Evolutionary conservation across 2,797 vertebrate species (phyloP).

Genomic region (Acanthornis magna): DNA sequence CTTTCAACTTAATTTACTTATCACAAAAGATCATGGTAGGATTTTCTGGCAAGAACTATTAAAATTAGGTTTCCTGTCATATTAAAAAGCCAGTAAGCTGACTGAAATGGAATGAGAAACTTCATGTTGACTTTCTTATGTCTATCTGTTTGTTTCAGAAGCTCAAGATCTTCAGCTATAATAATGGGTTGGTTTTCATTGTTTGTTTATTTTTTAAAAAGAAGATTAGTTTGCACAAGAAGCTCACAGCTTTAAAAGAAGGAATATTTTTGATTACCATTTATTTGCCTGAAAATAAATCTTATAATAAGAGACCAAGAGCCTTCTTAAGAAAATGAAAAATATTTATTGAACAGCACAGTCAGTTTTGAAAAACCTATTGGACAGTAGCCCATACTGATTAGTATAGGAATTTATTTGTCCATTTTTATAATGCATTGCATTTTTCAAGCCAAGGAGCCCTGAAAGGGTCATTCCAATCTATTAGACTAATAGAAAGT

Average conservation of each 20-base stretch:
- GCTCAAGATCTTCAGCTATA: neutral
- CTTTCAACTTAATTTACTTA: neutral
- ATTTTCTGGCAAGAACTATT: neutral
- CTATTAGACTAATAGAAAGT: neutral
- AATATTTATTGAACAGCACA: neutral
- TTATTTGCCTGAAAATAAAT: neutral
- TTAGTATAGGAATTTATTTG: constrained; percentile 4
- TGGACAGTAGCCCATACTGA: neutral
- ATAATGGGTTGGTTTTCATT: too few species aligned
- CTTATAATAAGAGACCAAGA: neutral
- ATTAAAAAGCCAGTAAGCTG: neutral
- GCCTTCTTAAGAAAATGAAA: neutral
- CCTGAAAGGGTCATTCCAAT: neutral
- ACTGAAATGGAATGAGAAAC: neutral
- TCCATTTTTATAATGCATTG: neutral
- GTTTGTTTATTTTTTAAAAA: neutral
- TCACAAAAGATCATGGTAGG: neutral
- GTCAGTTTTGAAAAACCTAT: neutral
- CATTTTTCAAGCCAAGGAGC: constrained; percentile 3
- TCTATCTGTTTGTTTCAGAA: neutral
- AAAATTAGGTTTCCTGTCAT: neutral
- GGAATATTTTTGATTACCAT: neutral
- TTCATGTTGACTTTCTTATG: neutral
- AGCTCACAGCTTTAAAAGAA: neutral
- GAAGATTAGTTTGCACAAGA: neutral